phyloP scores from a whole-genome alignment of 2,888 invertebrate species.

The Synanthedon formicaeformis region DNA sequence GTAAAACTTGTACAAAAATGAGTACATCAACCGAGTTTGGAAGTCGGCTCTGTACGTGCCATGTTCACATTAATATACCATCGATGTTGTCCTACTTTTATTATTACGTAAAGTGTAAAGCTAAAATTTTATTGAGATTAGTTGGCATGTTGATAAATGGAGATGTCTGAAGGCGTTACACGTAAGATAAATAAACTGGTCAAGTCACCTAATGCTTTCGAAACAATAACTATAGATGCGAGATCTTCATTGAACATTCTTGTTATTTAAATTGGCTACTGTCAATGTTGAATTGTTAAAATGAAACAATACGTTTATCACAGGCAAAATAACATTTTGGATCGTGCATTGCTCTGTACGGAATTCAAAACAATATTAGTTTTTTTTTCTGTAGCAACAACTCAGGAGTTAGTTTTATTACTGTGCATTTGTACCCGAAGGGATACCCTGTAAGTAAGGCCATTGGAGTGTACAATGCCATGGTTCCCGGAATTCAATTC shows the following conservation, averaged over 20 bases:
- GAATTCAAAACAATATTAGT: no score
- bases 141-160: constrained; percentile 20
- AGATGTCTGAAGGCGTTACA: constrained; percentile 14
- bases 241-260: constrained; percentile 14
- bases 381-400: constrained; percentile 2
- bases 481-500: constrained; percentile 40
- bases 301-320: neutral
- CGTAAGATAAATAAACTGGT: constrained; percentile 13
- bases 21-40: constrained; percentile 9
- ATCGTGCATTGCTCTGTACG: no score
- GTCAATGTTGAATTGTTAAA: constrained; percentile 1
- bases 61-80: constrained; percentile 14
- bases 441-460: constrained; percentile 14
- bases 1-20: constrained; percentile 21
- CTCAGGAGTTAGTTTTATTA: constrained; percentile 12
- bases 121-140: constrained; percentile 21
- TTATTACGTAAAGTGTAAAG: constrained; percentile 25
- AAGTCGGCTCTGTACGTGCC: constrained; percentile 17
- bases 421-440: constrained; percentile 3
- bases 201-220: constrained; percentile 13
- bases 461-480: constrained; percentile 23
- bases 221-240: constrained; percentile 17
- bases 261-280: constrained; percentile 15
- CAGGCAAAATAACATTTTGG: neutral
- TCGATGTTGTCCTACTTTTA: constrained; percentile 28